phyloP scores from a whole-genome alignment of 2,113 vertebrate species.

The Dipodomys spectabilis region DNA sequence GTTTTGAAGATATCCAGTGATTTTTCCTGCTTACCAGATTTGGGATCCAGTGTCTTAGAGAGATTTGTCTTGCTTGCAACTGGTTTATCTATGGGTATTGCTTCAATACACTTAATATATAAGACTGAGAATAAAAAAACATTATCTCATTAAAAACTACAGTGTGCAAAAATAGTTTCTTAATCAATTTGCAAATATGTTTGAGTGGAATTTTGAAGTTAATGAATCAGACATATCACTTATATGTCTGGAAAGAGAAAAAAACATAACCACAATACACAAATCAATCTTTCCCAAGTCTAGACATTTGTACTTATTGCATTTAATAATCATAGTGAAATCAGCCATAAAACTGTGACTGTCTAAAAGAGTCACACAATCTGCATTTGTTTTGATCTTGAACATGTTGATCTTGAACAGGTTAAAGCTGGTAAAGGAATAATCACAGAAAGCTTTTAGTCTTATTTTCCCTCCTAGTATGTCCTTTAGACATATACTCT shows the following conservation, averaged over 20 bases:
- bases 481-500: background rate
- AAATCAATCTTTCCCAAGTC: constrained; percentile 40
- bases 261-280: background rate
- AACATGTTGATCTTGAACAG: background rate
- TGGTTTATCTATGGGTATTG: background rate
- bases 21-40: background rate
- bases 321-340: constrained; percentile 60
- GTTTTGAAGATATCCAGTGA: background rate
- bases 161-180: background rate
- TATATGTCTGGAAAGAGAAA: constrained; percentile 21
- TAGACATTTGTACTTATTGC: constrained; percentile 28
- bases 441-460: background rate
- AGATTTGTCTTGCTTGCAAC: background rate
- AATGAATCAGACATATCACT: background rate
- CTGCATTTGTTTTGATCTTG: constrained; percentile 43
- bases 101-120: background rate
- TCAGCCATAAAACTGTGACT: constrained; percentile 16
- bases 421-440: constrained; percentile 6
- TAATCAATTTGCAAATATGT: background rate
- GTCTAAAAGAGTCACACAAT: constrained; percentile 46
- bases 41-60: background rate
- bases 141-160: constrained; percentile 18
- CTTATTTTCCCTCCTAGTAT: background rate
- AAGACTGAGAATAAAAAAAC: background rate
- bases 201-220: constrained; percentile 2